These are phyloP conservation scores for Ochropacha duplaris DNA, from an alignment of 2,888 invertebrate species.

Conservation along the genomic window DNA sequence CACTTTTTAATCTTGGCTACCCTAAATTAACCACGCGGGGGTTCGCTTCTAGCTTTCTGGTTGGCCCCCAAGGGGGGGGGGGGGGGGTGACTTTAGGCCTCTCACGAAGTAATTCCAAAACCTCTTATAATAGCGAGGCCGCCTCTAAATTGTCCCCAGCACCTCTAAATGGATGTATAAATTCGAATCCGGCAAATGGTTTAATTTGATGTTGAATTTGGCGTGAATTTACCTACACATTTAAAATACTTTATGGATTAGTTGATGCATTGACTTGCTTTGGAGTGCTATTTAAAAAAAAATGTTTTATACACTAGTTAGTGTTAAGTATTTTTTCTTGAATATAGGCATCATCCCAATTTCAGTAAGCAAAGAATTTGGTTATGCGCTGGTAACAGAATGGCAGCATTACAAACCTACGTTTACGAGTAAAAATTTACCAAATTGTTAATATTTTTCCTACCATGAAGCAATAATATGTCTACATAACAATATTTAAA, in stretches of 20 bases:
- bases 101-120: background rate
- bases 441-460: too few relatives aligned
- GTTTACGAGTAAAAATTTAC: too few relatives aligned
- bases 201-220: conserved; percentile 25
- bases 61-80: background rate
- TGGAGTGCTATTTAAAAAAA: too few relatives aligned
- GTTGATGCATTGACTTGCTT: too few relatives aligned
- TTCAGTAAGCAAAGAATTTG: too few relatives aligned
- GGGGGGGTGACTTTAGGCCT: background rate
- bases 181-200: conserved; percentile 36
- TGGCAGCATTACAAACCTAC: too few relatives aligned
- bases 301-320: too few relatives aligned
- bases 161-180: conserved; percentile 29
- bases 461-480: too few relatives aligned
- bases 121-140: background rate
- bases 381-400: too few relatives aligned
- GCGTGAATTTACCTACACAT: background rate
- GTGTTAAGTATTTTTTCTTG: too few relatives aligned
- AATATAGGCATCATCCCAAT: too few relatives aligned
- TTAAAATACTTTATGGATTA: background rate
- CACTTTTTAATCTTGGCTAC: background rate
- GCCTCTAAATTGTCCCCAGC: background rate
- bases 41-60: background rate
- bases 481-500: too few relatives aligned
- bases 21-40: background rate